Percentiles rank a stretch among this genome's conserved stretches.
phyloP scores from a whole-genome alignment of 2,797 vertebrate genomes.

The Tympanoctomys barrerae region DNA sequence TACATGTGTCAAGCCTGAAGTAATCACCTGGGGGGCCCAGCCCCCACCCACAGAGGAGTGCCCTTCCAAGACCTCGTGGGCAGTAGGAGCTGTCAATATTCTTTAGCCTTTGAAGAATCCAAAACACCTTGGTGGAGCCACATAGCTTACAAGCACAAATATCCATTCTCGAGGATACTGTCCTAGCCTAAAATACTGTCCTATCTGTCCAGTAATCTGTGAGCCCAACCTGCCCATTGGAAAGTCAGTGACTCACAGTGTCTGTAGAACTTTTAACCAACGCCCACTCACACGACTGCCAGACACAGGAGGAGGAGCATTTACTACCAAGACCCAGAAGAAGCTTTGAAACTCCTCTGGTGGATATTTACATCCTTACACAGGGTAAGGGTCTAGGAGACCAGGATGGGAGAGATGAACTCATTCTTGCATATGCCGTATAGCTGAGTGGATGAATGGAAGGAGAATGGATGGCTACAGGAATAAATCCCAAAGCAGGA shows the following conservation, averaged over 20 bases:
- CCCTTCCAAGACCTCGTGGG: neutral
- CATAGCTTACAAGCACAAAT: neutral
- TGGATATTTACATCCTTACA: neutral
- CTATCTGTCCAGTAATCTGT: neutral
- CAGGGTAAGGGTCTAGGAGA: neutral
- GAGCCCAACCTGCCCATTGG: neutral
- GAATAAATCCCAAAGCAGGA: neutral
- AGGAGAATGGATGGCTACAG: neutral
- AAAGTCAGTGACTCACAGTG: no score
- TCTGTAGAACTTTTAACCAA: neutral
- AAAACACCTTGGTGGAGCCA: neutral
- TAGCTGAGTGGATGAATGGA: neutral
- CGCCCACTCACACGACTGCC: neutral
- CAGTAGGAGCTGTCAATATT: neutral
- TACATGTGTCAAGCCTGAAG: neutral
- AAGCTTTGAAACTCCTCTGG: neutral
- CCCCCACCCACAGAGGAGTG: neutral
- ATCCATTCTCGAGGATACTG: neutral
- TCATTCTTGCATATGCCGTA: neutral
- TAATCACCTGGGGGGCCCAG: neutral
- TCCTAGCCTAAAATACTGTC: neutral
- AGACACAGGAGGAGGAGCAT: no score
- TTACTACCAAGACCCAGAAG: neutral
- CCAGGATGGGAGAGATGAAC: neutral
- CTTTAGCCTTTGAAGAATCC: neutral